Evolutionary conservation across 2,113 vertebrate species (phyloP).

Genomic region (Colinus virginianus): DNA sequence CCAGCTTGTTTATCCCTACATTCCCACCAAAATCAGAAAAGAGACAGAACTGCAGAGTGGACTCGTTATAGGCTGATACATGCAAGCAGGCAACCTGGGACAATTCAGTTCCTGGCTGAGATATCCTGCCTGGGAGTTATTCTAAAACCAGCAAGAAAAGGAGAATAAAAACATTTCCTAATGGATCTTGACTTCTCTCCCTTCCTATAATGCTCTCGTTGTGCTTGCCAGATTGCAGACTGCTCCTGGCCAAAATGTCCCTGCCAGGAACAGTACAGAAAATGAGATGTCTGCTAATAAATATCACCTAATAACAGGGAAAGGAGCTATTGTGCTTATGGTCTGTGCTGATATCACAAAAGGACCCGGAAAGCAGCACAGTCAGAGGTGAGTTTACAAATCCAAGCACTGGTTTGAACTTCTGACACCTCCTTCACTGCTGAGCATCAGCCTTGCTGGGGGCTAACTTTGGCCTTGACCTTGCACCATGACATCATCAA

Average conservation of each 20-base stretch:
- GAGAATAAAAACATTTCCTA: constrained; percentile 56
- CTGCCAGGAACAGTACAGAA: constrained; percentile 12
- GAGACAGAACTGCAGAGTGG: neutral
- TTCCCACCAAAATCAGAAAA: neutral
- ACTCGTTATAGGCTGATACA: neutral
- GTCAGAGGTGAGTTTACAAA: constrained; percentile 7
- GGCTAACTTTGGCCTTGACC: neutral
- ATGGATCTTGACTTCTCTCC: constrained; percentile 23
- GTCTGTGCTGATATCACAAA: neutral
- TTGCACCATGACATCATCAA: neutral
- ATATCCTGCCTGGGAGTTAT: neutral
- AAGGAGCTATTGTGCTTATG: constrained; percentile 3
- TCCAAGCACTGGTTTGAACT: neutral
- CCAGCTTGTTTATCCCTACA: neutral
- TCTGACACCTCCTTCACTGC: neutral
- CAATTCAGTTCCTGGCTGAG: constrained; percentile 15
- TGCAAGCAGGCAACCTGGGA: neutral
- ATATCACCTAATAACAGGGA: constrained; percentile 25
- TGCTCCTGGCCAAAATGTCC: constrained; percentile 8
- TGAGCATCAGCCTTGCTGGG: rapidly evolving
- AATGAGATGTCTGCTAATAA: constrained; percentile 43
- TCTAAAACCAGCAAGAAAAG: constrained; percentile 17
- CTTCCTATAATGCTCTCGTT: constrained; percentile 9
- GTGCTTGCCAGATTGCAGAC: constrained; percentile 54
- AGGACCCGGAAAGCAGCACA: neutral